Evolutionary conservation across 2,888 invertebrate genomes (phyloP), one percentile per base, ranked within the genome.

Genomic region (Heteromurus nitidus): DNA sequence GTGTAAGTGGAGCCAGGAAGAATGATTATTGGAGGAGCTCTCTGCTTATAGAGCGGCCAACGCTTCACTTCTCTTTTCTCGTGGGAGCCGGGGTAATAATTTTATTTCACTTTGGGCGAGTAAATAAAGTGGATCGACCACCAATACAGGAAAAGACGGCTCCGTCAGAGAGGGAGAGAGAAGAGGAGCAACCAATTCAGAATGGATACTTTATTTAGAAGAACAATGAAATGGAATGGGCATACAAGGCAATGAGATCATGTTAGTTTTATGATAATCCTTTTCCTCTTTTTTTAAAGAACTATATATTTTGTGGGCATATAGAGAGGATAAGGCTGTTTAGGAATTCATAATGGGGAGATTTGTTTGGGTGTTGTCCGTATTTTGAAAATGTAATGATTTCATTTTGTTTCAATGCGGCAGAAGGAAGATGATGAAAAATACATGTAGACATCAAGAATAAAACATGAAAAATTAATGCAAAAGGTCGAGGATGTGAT

Each of bases 81-180:
- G 31, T 31, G 31, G 1, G 55, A 55, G 44, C 64, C 16, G 36
- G 9, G 18, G 67, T 5, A 26, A 67, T 50, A 60, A 69, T 77
- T 74, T 68, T 28, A 28, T 69, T 55, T 77, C 36, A 55, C 77
- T 77, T 18, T 47, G 50, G 76, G 77, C 77, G 11, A 47, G 75
- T 30, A 77, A 69, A 62, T 36, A 69, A 67, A 77, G 36, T 60
- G 44, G 55, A 79, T 70, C 79, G 79, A 79, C 79, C 70, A 79
- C 79, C 79, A 79, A 22, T 65, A 64, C 31, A 60, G 76, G 44
- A 36, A 42, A 31, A 47, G 18, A 31, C 62, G 16, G 62, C 11
- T 36, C 7, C 36, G 7, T 5, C 36, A 36, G 13, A 36, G 36
- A 13, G 36, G 5, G 5, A 36, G 5, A 13, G 36, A 36, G 13